Conservation (phyloP, 2,888 invertebrate genomes). For the Pheosia gnoma region DNA sequence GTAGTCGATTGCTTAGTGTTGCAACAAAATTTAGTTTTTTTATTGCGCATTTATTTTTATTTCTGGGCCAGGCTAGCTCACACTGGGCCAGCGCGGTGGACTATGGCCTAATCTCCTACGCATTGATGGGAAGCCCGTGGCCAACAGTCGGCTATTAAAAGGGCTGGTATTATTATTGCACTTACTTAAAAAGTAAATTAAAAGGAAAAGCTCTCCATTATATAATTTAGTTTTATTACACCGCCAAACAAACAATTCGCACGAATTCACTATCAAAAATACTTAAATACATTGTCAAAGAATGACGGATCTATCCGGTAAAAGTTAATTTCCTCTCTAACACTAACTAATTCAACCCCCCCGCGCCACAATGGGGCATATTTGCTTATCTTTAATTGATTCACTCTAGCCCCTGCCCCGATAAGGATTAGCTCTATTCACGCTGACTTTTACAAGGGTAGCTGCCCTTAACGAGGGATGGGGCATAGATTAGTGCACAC, state of each 20-base stretch:
- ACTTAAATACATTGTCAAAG: conserved; percentile 60
- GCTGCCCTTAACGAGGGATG: conserved; percentile 72
- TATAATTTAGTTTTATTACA: neutral
- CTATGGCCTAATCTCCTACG: no score
- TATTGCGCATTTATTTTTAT: no score
- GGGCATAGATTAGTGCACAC: conserved; percentile 48
- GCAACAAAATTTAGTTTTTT: neutral
- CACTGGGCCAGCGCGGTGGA: no score
- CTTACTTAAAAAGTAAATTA: no score
- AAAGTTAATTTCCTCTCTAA: conserved; percentile 80
- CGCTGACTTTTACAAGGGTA: conserved; percentile 83
- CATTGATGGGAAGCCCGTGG: no score
- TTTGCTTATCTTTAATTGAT: conserved; percentile 85
- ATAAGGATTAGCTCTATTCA: conserved; percentile 83
- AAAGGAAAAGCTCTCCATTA: no score
- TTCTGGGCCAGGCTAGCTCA: no score
- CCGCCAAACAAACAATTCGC: conserved; percentile 46
- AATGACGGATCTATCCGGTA: conserved; percentile 73
- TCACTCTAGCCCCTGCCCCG: conserved; percentile 76
- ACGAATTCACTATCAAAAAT: conserved; percentile 58
- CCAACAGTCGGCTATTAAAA: no score
- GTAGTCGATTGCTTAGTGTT: neutral
- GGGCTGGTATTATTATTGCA: no score
- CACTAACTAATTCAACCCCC: conserved; percentile 76
- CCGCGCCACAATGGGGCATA: conserved; percentile 71